Percentiles rank a stretch among this genome's conserved stretches.
Conservation (phyloP, 2,888 invertebrate genomes). For the Chymomyza amoena region DNA sequence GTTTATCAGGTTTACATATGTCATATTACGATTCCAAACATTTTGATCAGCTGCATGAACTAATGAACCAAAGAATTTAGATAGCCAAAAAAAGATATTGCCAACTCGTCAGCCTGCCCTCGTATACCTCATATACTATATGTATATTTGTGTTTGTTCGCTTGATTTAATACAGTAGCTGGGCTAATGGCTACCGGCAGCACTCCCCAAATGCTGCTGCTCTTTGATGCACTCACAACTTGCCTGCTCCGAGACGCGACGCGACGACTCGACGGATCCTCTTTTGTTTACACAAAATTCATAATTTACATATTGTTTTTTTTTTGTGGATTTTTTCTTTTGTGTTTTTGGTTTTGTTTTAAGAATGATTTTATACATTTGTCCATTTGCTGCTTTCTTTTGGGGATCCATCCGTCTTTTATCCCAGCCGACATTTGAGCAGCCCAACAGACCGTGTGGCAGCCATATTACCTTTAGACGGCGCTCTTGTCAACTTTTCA, state of each 20-base stretch:
- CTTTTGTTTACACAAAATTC: conserved; percentile 64
- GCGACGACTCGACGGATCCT: not conserved
- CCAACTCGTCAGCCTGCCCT: no score
- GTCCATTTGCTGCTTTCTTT: conserved; percentile 25
- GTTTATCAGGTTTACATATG: no score
- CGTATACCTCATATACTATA: not conserved
- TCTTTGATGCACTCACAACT: conserved; percentile 64
- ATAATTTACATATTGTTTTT: conserved; percentile 66
- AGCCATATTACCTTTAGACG: not conserved
- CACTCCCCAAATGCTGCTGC: conserved; percentile 19
- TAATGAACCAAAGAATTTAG: no score
- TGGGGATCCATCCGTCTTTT: conserved; percentile 42
- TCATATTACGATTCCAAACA: no score
- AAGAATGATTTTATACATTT: conserved; percentile 67
- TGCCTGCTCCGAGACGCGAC: conserved; percentile 3
- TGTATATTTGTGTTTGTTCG: conserved; percentile 2
- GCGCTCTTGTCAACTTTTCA: not conserved
- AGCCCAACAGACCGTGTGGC: conserved; percentile 8
- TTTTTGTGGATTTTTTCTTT: conserved; percentile 25
- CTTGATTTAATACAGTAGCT: conserved; percentile 68
- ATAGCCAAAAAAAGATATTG: no score
- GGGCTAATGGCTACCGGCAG: conserved; percentile 54
- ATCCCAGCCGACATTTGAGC: conserved; percentile 56
- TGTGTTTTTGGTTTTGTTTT: conserved; percentile 40
- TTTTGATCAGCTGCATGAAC: no score